Conservation (phyloP, 2,797 vertebrate genomes). For the Trachops cirrhosus region DNA sequence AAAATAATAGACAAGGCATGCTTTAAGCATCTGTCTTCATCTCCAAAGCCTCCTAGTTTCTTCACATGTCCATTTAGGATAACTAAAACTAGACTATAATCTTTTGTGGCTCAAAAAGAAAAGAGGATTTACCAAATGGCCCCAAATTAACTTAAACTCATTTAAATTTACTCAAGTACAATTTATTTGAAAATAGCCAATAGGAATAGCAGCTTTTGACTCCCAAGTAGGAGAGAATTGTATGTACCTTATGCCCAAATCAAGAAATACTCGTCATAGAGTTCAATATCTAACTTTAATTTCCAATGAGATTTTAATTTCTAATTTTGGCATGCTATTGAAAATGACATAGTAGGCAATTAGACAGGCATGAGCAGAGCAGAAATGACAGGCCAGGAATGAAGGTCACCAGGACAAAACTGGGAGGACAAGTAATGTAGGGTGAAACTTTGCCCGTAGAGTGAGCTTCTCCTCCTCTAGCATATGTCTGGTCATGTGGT, state of each 20-base stretch:
- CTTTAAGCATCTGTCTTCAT: background rate
- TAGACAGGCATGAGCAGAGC: background rate
- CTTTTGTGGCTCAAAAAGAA: background rate
- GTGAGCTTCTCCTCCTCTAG: background rate
- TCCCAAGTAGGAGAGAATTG: background rate
- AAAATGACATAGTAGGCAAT: background rate
- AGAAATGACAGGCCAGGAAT: background rate
- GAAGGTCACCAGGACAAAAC: background rate
- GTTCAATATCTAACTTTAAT: slow-evolving; percentile 41
- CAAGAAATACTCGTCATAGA: slow-evolving; percentile 12
- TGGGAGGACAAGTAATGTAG: background rate
- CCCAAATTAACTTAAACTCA: slow-evolving; percentile 21
- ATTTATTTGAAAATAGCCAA: slow-evolving; percentile 17
- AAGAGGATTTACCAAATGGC: slow-evolving; percentile 29
- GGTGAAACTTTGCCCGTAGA: background rate
- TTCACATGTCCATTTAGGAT: background rate
- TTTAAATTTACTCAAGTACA: slow-evolving; percentile 45
- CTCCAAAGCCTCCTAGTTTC: background rate
- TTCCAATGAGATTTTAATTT: slow-evolving; percentile 44
- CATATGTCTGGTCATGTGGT: background rate
- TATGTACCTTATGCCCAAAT: background rate
- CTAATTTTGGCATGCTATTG: slow-evolving; percentile 9
- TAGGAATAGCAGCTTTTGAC: background rate
- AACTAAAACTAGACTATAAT: background rate
- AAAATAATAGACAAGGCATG: slow-evolving; percentile 17